Evolutionary conservation across 2,113 vertebrate species (phyloP).

Genomic region (Collichthys lucidus): DNA sequence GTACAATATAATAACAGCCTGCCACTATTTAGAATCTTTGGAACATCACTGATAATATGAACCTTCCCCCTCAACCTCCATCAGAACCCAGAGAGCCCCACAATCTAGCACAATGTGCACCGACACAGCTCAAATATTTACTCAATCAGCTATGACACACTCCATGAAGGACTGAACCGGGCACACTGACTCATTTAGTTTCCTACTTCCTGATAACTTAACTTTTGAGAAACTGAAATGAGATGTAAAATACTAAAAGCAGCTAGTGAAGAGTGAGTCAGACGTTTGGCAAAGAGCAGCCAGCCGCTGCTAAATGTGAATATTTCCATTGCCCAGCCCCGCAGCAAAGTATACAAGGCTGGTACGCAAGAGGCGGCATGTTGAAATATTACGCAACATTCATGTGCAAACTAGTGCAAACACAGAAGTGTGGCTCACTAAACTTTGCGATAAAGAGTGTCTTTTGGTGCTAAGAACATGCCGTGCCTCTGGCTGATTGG

Average conservation of each 20-base stretch:
- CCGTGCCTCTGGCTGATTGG: neutral
- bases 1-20: neutral
- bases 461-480: neutral
- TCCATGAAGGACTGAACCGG: neutral
- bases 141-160: conserved; percentile 3
- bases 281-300: neutral
- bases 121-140: neutral
- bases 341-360: neutral
- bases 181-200: neutral
- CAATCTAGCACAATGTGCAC: neutral
- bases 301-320: neutral
- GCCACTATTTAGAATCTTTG: neutral
- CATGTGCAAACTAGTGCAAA: neutral
- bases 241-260: conserved; percentile 2
- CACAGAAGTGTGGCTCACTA: neutral
- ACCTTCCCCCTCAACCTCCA: neutral
- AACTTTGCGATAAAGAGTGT: neutral
- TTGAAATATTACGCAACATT: conserved; percentile 22
- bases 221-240: neutral
- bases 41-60: neutral
- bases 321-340: conserved; percentile 3
- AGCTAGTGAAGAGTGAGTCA: conserved; percentile 19
- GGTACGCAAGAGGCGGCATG: conserved; percentile 27
- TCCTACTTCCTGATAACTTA: conserved; percentile 7
- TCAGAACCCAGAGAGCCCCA: neutral